These are phyloP conservation scores for Gallinago jamesoni DNA, from an alignment of 2,113 vertebrate species.

Conservation along the genomic window DNA sequence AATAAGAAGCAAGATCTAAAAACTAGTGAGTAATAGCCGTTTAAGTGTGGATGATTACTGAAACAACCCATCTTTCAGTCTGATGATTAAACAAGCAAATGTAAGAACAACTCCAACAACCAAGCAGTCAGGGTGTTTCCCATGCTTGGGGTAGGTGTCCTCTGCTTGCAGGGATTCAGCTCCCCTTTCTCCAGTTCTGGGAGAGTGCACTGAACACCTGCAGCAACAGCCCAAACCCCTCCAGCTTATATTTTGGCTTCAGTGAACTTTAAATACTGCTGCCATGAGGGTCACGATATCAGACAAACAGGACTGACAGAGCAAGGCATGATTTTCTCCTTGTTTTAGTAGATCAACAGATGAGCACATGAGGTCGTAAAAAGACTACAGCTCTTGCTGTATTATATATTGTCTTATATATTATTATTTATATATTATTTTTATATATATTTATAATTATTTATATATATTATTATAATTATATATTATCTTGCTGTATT, in stretches of 20 bases:
- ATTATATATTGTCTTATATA: background rate
- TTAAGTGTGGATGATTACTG: background rate
- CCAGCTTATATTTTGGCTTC: background rate
- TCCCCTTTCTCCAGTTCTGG: fast-evolving
- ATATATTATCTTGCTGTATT: background rate
- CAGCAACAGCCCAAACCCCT: background rate
- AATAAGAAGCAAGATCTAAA: background rate
- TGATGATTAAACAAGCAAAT: background rate
- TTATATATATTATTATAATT: no score
- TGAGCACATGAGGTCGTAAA: background rate
- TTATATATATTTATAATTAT: no score
- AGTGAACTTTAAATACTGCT: background rate
- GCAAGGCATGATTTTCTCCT: background rate
- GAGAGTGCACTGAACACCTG: background rate
- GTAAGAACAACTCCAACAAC: background rate
- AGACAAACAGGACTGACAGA: background rate
- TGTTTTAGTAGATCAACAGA: background rate
- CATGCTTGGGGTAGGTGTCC: fast-evolving
- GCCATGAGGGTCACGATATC: background rate
- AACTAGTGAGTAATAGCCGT: background rate
- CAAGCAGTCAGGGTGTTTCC: background rate
- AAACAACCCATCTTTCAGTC: background rate
- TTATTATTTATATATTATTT: no score
- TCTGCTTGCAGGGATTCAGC: fast-evolving
- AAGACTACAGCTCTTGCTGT: background rate